These are phyloP conservation scores for Neomorphus geoffroyi DNA, from an alignment of 2,797 vertebrate species.

Conservation along the genomic window DNA sequence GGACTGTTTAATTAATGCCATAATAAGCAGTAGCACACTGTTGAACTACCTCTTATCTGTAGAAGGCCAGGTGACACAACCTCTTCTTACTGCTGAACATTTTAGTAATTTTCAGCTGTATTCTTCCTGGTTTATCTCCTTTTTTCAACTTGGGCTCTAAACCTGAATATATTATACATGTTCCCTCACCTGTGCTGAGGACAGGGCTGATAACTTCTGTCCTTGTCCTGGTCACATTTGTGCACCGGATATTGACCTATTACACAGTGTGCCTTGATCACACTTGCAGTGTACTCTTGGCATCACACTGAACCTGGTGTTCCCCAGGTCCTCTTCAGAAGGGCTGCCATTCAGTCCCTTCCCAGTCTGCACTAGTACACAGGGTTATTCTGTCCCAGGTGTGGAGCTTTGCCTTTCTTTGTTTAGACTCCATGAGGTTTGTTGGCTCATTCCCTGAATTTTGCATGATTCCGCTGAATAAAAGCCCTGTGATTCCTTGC, in stretches of 20 bases:
- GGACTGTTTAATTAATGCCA: background rate
- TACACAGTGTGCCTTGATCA: background rate
- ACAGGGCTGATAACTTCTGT: background rate
- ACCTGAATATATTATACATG: fast-evolving
- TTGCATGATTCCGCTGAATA: background rate
- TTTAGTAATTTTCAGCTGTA: background rate
- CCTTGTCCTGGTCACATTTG: background rate
- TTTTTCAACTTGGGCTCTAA: background rate
- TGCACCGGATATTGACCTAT: background rate
- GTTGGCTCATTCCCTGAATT: background rate
- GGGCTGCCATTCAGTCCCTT: background rate
- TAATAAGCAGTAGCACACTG: background rate
- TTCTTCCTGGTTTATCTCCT: background rate
- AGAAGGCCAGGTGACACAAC: background rate
- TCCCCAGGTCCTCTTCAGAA: background rate
- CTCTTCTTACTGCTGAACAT: background rate
- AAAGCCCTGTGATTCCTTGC: background rate
- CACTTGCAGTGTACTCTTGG: background rate
- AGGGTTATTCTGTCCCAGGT: background rate
- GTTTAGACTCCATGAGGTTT: background rate
- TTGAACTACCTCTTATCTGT: background rate
- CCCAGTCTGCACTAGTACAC: background rate
- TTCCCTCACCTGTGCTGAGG: background rate
- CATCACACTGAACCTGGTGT: fast-evolving
- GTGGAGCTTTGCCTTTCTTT: background rate